These are phyloP conservation scores for Drosophila demipolita DNA, from an alignment of 2,888 invertebrate species.

Conservation along the genomic window DNA sequence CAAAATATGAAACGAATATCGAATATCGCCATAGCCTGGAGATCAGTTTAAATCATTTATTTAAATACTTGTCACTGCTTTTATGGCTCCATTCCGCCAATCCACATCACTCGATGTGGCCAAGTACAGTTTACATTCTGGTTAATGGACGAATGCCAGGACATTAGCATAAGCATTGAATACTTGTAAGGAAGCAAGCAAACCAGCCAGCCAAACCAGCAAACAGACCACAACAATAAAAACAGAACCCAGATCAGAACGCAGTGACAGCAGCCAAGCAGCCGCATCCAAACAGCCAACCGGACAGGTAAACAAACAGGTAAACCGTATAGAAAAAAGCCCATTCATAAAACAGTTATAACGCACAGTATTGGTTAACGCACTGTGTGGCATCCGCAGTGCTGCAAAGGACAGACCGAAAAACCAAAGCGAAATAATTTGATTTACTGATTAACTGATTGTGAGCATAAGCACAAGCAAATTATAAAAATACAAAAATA, in stretches of 20 bases:
- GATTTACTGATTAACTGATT: constrained; percentile 60
- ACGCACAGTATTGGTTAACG: constrained; percentile 43
- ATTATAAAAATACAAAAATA: constrained; percentile 31
- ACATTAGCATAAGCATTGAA: constrained; percentile 31
- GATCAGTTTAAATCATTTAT: constrained; percentile 45
- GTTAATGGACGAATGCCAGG: constrained; percentile 34
- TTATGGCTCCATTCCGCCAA: constrained; percentile 9
- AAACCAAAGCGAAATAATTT: constrained; percentile 46
- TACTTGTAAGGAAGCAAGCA: constrained; percentile 31
- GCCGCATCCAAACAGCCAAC: constrained; percentile 37
- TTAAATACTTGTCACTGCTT: constrained; percentile 29
- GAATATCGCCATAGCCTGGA: constrained; percentile 68
- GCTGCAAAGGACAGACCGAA: constrained; percentile 44
- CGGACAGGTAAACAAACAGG: constrained; percentile 42
- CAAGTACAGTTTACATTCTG: constrained; percentile 70
- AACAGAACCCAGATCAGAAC: constrained; percentile 22
- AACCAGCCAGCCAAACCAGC: constrained; percentile 27
- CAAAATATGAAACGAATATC: constrained; percentile 41
- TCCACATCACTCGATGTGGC: constrained; percentile 2
- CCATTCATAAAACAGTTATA: constrained; percentile 7
- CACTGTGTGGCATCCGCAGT: constrained; percentile 38
- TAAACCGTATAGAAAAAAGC: constrained; percentile 22
- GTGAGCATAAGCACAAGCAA: constrained; percentile 48
- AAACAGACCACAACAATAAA: constrained; percentile 42
- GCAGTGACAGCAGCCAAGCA: constrained; percentile 20